A percentile compares a stretch with the other conserved stretches of the same genome.
Conservation (phyloP, 2,113 vertebrate species). For the Pituophis catenifer region DNA sequence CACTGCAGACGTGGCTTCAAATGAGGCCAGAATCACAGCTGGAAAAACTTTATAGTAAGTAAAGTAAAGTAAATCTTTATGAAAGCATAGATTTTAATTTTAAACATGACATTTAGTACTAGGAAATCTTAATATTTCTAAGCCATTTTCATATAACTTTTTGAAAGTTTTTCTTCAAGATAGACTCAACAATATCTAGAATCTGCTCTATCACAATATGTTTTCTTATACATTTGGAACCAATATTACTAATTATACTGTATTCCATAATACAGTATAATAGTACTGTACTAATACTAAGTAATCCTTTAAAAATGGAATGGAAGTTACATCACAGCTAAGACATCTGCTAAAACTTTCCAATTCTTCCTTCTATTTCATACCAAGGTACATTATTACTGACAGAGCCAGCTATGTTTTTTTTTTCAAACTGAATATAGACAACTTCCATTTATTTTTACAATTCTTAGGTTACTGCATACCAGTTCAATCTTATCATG, state of each 20-base stretch:
- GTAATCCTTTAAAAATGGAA: constrained; percentile 6
- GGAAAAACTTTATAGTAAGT: not conserved
- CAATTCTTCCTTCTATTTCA: not conserved
- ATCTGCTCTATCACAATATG: not conserved
- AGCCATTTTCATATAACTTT: not conserved
- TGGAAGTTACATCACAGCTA: not conserved
- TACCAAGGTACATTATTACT: not conserved
- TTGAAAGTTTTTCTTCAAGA: not conserved
- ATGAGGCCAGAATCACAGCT: not conserved
- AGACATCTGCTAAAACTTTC: not conserved
- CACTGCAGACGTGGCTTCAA: not conserved
- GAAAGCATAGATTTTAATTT: not conserved
- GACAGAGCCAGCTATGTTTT: not conserved
- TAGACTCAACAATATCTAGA: not conserved
- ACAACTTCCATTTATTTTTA: not conserved
- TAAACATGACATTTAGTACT: not conserved
- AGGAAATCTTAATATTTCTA: not conserved
- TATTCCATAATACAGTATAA: not conserved
- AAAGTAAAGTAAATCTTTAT: not conserved
- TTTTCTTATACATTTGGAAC: not conserved
- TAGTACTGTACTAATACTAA: accelerated
- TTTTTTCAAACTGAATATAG: not conserved
- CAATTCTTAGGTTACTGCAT: not conserved
- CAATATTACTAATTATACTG: not conserved
- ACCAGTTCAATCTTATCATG: not conserved